Evolutionary conservation across 2,888 invertebrate genomes (phyloP).

Genomic region (Dynastes maya): DNA sequence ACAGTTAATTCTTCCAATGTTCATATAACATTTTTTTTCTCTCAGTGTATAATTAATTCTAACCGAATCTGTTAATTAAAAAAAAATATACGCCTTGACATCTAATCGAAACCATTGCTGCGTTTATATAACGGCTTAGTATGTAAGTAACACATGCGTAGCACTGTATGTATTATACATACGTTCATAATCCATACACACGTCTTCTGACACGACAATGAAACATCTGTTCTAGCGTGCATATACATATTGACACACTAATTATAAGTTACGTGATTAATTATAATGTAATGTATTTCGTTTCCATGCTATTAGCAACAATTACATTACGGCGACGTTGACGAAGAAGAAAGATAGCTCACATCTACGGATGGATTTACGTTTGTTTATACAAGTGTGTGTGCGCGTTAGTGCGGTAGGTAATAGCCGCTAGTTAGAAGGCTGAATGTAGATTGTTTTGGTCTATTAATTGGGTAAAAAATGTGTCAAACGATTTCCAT

Average conservation of each 20-base stretch:
- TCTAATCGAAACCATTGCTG: no score
- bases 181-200: no score
- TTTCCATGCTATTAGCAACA: constrained; percentile 47
- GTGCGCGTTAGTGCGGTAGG: background rate
- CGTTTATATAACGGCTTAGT: no score
- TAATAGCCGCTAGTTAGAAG: constrained; percentile 21
- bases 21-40: no score
- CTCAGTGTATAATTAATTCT: no score
- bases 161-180: no score
- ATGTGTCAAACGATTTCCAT: constrained; percentile 43
- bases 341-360: background rate
- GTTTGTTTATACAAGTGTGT: no score
- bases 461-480: constrained; percentile 41
- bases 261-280: constrained; percentile 45
- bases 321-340: constrained; percentile 23
- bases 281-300: constrained; percentile 28
- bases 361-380: no score
- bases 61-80: no score
- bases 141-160: no score
- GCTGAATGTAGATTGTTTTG: constrained; percentile 37
- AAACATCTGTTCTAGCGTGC: constrained; percentile 26
- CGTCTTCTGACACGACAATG: background rate
- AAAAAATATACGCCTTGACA: no score
- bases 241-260: constrained; percentile 37
- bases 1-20: no score